A percentile compares a stretch with the other conserved stretches of the same genome.
Conservation (phyloP, 2,888 invertebrate species). For the Cactoblastis cactorum region DNA sequence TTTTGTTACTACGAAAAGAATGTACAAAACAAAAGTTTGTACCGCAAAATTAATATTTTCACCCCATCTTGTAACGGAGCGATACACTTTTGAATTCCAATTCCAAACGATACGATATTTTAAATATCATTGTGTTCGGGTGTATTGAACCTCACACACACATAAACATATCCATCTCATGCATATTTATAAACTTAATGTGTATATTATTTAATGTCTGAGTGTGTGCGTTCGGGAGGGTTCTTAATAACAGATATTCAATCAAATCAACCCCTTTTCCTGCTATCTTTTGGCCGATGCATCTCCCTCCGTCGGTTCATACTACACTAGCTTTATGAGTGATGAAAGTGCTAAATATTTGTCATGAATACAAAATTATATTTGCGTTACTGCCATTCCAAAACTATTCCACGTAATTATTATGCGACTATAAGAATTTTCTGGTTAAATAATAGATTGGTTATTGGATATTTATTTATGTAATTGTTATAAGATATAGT, state of each 20-base stretch:
- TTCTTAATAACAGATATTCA: slow-evolving; percentile 79
- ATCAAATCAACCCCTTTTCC: slow-evolving; percentile 76
- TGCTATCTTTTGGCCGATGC: slow-evolving; percentile 70
- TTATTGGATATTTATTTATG: no score
- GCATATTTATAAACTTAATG: slow-evolving; percentile 75
- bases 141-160: slow-evolving; percentile 26
- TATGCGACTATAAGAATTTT: no score
- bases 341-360: slow-evolving; percentile 13
- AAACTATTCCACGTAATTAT: no score
- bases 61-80: slow-evolving; percentile 5
- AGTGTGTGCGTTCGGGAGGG: slow-evolving; percentile 62
- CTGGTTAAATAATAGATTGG: no score
- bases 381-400: no score
- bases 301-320: slow-evolving; percentile 49
- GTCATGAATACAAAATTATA: not conserved
- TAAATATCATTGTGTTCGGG: slow-evolving; percentile 12
- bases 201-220: slow-evolving; percentile 74
- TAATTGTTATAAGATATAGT: no score
- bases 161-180: slow-evolving; percentile 49
- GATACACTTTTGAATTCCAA: slow-evolving; percentile 6
- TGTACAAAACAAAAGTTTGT: slow-evolving; percentile 4
- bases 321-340: slow-evolving; percentile 20
- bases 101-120: slow-evolving; percentile 10
- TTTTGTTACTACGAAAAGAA: not conserved
- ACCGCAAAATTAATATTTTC: slow-evolving; percentile 12